Conservation (phyloP, 1,140 invertebrate genomes). For the Chrysopa pallens region DNA sequence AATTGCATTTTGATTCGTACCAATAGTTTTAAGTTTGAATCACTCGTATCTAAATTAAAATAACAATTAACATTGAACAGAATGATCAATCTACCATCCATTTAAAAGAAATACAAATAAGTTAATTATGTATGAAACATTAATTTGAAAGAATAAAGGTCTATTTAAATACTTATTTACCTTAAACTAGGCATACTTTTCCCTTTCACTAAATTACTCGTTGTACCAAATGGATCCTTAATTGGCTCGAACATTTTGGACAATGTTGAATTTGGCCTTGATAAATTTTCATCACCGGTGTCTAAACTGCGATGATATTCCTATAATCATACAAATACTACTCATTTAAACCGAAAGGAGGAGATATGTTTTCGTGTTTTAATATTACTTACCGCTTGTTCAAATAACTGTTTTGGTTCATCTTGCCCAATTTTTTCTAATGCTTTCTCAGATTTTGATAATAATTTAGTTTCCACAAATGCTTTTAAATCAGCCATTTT, state of each 20-base stretch:
- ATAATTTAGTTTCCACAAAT: slow-evolving; percentile 78
- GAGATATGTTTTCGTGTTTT: too few relatives aligned
- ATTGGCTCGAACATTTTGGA: slow-evolving; percentile 35
- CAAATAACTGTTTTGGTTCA: slow-evolving; percentile 35
- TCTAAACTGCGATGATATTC: slow-evolving; percentile 64
- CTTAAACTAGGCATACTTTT: slow-evolving; percentile 91
- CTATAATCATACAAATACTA: slow-evolving; percentile 29
- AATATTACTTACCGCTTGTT: slow-evolving; percentile 30
- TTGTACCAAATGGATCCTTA: slow-evolving; percentile 18
- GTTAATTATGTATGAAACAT: too few relatives aligned
- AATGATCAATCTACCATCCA: too few relatives aligned
- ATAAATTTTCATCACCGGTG: slow-evolving; percentile 49
- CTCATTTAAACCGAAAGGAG: too few relatives aligned
- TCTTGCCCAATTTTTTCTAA: slow-evolving; percentile 76
- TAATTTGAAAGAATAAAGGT: too few relatives aligned
- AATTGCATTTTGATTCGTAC: too few relatives aligned
- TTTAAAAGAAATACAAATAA: too few relatives aligned
- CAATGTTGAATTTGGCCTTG: slow-evolving; percentile 42
- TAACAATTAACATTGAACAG: too few relatives aligned
- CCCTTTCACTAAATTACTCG: slow-evolving; percentile 69
- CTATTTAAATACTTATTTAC: slow-evolving; percentile 27
- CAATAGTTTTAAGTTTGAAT: too few relatives aligned
- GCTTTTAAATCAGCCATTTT: slow-evolving; percentile 79
- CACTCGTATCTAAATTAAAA: too few relatives aligned
- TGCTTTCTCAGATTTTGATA: slow-evolving; percentile 80